Percentiles rank a stretch among this genome's conserved stretches.
phyloP scores from a whole-genome alignment of 2,888 invertebrate genomes.

The Nephrotoma flavescens region DNA sequence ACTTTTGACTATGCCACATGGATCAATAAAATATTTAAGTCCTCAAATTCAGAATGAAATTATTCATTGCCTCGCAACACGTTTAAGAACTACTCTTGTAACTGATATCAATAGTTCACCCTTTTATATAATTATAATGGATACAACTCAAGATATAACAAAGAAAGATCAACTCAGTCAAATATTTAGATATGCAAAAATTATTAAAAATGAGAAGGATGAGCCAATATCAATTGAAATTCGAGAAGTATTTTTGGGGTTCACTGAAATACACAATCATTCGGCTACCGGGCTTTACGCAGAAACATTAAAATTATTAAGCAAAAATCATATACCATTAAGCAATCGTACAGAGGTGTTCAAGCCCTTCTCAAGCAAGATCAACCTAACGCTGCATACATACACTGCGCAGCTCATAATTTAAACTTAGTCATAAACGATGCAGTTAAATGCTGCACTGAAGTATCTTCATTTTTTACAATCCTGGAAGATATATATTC shows the following conservation, averaged over 20 bases:
- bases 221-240: not conserved
- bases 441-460: slow-evolving; percentile 4
- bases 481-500: too few species aligned
- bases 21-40: slow-evolving; percentile 16
- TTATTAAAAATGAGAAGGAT: not conserved
- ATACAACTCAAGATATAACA: slow-evolving; percentile 19
- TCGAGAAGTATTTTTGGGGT: slow-evolving; percentile 12
- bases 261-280: too few species aligned
- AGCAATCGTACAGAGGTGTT: too few species aligned
- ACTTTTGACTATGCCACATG: slow-evolving; percentile 15
- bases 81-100: slow-evolving; percentile 15
- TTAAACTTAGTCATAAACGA: slow-evolving; percentile 6
- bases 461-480: slow-evolving; percentile 10
- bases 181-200: slow-evolving; percentile 13
- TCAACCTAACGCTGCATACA: slow-evolving; percentile 14
- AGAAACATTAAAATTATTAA: too few species aligned
- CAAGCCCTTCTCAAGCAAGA: slow-evolving; percentile 17
- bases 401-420: slow-evolving; percentile 6
- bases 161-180: slow-evolving; percentile 21
- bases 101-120: slow-evolving; percentile 17
- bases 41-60: slow-evolving; percentile 14
- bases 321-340: slow-evolving; percentile 7
- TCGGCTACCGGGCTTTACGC: too few species aligned
- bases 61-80: slow-evolving; percentile 15
- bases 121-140: slow-evolving; percentile 18